A percentile compares a stretch with the other conserved stretches of the same genome.
Evolutionary conservation across 30 jellyfish, hydroid and myxozoan species (phyloP).

Genomic region (Aurelia aurita complex sp. Pacific): DNA sequence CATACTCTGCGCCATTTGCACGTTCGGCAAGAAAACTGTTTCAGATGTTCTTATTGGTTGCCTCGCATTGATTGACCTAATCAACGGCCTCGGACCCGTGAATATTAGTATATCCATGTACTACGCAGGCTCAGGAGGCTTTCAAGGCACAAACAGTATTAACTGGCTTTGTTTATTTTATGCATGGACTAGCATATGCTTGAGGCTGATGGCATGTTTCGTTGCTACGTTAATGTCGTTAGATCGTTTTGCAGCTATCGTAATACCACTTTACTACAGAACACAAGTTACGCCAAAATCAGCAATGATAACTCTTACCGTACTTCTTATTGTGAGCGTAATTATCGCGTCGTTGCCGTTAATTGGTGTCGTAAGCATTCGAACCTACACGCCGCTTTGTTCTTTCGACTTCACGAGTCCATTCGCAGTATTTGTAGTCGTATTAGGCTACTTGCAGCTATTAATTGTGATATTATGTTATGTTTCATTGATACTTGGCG

Average conservation of each 20-base stretch:
- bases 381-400: conserved; percentile 55
- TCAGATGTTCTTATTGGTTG: conserved; percentile 67
- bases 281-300: conserved; percentile 39
- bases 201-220: conserved; percentile 64
- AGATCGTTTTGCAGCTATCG: conserved; percentile 70
- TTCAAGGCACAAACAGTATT: background rate
- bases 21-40: conserved; percentile 44
- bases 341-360: conserved; percentile 55
- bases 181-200: conserved; percentile 52
- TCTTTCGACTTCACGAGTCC: conserved; percentile 66
- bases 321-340: conserved; percentile 21
- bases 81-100: conserved; percentile 87
- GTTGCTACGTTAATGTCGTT: conserved; percentile 74
- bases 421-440: conserved; percentile 47
- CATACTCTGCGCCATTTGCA: conserved; percentile 28
- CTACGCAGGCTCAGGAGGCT: conserved; percentile 29
- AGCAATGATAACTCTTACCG: background rate
- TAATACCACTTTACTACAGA: conserved; percentile 60
- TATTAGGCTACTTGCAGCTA: conserved; percentile 66
- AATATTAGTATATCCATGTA: conserved; percentile 58
- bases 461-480: conserved; percentile 48
- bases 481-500: conserved; percentile 51
- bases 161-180: conserved; percentile 50
- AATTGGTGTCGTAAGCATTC: conserved; percentile 35
- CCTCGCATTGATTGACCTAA: conserved; percentile 67